Evolutionary conservation across 2,797 vertebrate species (phyloP).

Genomic region (Scomberomorus guttatus): DNA sequence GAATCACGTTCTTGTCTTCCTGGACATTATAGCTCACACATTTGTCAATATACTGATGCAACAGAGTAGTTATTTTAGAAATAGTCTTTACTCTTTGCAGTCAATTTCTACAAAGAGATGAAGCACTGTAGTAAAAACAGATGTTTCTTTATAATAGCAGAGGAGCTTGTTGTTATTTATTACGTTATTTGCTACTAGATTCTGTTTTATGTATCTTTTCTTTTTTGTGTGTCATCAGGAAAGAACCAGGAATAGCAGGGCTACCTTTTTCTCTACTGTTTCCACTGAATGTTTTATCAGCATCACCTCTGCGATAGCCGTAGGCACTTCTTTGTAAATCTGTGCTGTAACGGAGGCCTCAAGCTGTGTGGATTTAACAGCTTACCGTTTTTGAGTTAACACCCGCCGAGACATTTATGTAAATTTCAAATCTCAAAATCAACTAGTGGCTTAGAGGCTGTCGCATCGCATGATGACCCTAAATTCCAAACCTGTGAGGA

Average conservation of each 20-base stretch:
- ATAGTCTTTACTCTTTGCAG: constrained; percentile 29
- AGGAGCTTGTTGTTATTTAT: constrained; percentile 5
- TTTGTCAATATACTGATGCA: constrained; percentile 60
- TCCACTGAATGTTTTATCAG: constrained; percentile 21
- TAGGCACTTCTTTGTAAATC: constrained; percentile 22
- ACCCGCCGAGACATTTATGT: constrained; percentile 20
- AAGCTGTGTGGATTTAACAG: constrained; percentile 27
- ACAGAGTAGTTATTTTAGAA: constrained; percentile 54
- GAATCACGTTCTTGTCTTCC: constrained; percentile 26
- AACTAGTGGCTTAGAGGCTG: constrained; percentile 10
- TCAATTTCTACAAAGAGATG: background rate
- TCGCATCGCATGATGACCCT: background rate
- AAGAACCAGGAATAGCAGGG: background rate
- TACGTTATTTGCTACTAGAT: background rate
- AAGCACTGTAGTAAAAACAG: constrained; percentile 17
- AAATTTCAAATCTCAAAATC: constrained; percentile 53
- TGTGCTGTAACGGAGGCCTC: constrained; percentile 29
- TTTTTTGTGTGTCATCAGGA: constrained; percentile 12
- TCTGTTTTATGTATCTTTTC: background rate
- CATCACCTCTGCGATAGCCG: constrained; percentile 10
- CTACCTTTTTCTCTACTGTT: constrained; percentile 9
- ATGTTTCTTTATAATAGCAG: background rate
- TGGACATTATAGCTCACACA: constrained; percentile 35
- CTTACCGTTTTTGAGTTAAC: constrained; percentile 27
- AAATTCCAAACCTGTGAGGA: constrained; percentile 57